Evolutionary conservation across 2,888 invertebrate genomes (phyloP).

Genomic region (Oxytorus armatus): DNA sequence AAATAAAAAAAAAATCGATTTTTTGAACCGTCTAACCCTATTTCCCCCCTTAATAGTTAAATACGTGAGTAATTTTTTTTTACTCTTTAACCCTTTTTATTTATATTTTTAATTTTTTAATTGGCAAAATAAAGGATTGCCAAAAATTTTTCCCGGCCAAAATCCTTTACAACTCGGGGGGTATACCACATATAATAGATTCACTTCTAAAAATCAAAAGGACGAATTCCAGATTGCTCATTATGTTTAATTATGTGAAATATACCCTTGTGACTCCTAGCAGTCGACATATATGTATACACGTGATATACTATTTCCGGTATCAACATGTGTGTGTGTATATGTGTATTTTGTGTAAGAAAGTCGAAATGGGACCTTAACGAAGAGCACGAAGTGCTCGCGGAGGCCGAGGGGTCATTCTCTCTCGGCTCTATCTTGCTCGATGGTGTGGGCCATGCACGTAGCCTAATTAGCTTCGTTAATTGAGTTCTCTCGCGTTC

Average conservation of each 20-base stretch:
- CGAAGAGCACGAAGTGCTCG: constrained; percentile 41
- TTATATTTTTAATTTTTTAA: neutral
- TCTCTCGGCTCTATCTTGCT: constrained; percentile 18
- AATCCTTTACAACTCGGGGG: no score
- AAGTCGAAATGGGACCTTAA: constrained; percentile 50
- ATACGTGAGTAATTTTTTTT: no score
- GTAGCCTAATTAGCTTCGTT: constrained; percentile 58
- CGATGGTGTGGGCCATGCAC: constrained; percentile 30
- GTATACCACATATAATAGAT: no score
- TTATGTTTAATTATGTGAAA: neutral
- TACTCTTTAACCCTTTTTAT: no score
- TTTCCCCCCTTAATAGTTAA: no score
- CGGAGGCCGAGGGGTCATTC: constrained; percentile 42
- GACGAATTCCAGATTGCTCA: neutral
- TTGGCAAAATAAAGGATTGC: no score
- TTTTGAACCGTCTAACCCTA: no score
- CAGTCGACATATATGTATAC: neutral
- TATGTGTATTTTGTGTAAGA: constrained; percentile 25
- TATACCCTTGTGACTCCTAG: constrained; percentile 1
- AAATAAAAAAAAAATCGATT: no score
- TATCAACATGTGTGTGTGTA: constrained; percentile 10
- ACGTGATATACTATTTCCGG: constrained; percentile 10
- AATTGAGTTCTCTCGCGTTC: constrained; percentile 40
- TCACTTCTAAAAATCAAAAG: neutral
- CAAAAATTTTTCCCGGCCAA: no score